Evolutionary conservation across 1,140 invertebrate genomes (phyloP).

Genomic region (Lutraria rhynchaena): DNA sequence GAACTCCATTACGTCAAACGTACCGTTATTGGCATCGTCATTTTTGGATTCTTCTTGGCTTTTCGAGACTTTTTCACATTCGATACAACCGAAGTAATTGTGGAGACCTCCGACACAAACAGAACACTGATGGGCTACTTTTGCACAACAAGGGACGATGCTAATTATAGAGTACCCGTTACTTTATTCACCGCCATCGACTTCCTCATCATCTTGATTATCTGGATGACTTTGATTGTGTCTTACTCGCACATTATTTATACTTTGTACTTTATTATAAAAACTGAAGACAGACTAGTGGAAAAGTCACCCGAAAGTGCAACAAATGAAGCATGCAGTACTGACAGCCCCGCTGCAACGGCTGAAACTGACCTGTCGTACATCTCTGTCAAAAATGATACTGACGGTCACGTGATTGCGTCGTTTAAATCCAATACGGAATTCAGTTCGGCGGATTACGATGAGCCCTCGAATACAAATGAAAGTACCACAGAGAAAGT

Average conservation of each 20-base stretch:
- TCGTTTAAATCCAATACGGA: not conserved
- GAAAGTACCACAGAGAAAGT: not conserved
- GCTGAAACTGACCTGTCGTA: too few species aligned
- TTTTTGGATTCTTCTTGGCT: constrained; percentile 20
- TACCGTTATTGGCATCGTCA: constrained; percentile 4
- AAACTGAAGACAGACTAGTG: too few species aligned
- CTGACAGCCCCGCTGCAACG: too few species aligned
- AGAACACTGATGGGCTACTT: not conserved
- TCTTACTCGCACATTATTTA: constrained; percentile 36
- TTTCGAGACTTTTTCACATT: constrained; percentile 22
- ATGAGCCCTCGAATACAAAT: not conserved
- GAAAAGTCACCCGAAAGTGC: too few species aligned
- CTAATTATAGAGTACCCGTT: not conserved
- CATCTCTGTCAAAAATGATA: too few species aligned
- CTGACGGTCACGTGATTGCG: not conserved
- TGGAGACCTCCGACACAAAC: not conserved
- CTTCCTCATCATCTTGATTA: constrained; percentile 4
- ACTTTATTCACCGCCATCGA: constrained; percentile 4
- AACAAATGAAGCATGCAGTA: too few species aligned
- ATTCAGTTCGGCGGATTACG: not conserved
- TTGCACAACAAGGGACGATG: constrained; percentile 12
- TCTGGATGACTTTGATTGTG: constrained; percentile 6
- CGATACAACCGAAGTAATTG: constrained; percentile 1
- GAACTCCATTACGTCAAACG: not conserved
- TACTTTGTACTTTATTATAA: not conserved